Evolutionary conservation across 2,888 invertebrate genomes (phyloP).

Genomic region (Machimus atricapillus): DNA sequence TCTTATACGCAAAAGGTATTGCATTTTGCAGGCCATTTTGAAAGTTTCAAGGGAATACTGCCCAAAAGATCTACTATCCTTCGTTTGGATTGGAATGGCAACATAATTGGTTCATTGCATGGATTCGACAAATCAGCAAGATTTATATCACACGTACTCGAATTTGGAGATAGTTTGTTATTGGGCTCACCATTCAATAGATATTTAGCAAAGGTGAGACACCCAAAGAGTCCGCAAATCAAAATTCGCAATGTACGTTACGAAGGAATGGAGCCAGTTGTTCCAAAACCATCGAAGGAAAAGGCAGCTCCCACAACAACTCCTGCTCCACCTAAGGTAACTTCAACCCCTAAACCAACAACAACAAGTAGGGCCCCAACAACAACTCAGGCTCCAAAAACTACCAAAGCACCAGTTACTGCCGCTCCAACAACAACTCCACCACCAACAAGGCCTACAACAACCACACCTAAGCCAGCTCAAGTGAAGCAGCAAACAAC

Average conservation of each 20-base stretch:
- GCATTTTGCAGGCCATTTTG: slow-evolving; percentile 75
- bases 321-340: slow-evolving; percentile 50
- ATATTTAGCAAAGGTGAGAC: slow-evolving; percentile 71
- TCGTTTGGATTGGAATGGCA: slow-evolving; percentile 75
- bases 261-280: slow-evolving; percentile 56
- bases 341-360: slow-evolving; percentile 49
- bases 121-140: slow-evolving; percentile 67
- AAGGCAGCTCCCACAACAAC: slow-evolving; percentile 46
- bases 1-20: slow-evolving; percentile 68
- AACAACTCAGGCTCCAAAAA: slow-evolving; percentile 49
- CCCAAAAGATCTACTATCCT: slow-evolving; percentile 67
- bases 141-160: slow-evolving; percentile 71
- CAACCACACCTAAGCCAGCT: slow-evolving; percentile 48
- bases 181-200: slow-evolving; percentile 74
- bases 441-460: slow-evolving; percentile 50
- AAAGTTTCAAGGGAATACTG: slow-evolving; percentile 58
- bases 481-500: slow-evolving; percentile 46
- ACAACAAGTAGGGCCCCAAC: slow-evolving; percentile 51
- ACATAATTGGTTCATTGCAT: slow-evolving; percentile 73
- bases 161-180: slow-evolving; percentile 69
- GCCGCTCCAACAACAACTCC: slow-evolving; percentile 46
- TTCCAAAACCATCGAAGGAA: not conserved
- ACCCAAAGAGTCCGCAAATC: slow-evolving; percentile 58
- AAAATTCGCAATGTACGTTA: slow-evolving; percentile 58
- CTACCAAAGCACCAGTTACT: slow-evolving; percentile 44